These are phyloP conservation scores for Bujurquina vittata DNA, from an alignment of 2,113 vertebrate species.

Conservation along the genomic window DNA sequence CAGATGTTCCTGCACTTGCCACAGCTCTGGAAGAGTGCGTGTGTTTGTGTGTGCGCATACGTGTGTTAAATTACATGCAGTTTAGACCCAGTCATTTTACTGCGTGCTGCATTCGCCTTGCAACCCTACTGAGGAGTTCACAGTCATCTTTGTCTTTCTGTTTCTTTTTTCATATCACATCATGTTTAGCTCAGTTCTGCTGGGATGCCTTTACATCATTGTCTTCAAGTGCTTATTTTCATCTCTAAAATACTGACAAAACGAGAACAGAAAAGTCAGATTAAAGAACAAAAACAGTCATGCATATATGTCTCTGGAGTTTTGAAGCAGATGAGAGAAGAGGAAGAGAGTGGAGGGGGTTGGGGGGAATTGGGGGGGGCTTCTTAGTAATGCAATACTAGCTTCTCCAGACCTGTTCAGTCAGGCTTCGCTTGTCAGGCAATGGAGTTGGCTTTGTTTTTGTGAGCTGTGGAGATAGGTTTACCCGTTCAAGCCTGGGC, in stretches of 20 bases:
- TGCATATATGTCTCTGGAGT: constrained; percentile 29
- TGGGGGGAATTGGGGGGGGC: neutral
- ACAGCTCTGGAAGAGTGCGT: constrained; percentile 23
- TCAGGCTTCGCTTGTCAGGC: constrained; percentile 68
- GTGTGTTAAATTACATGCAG: neutral
- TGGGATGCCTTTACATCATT: constrained; percentile 42
- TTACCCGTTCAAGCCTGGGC: constrained; percentile 66
- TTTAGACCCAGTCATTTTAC: constrained; percentile 8
- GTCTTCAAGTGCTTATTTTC: constrained; percentile 44
- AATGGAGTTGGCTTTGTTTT: constrained; percentile 57
- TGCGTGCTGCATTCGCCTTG: constrained; percentile 18
- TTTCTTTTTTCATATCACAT: constrained; percentile 39
- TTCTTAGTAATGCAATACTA: constrained; percentile 56
- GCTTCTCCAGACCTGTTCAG: constrained; percentile 68
- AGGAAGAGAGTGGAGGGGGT: neutral
- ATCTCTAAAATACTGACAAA: constrained; percentile 59
- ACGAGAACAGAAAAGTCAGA: constrained; percentile 48
- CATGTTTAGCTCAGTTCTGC: constrained; percentile 21
- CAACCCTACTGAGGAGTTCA: constrained; percentile 30
- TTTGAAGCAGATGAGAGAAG: constrained; percentile 35
- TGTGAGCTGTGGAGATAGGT: constrained; percentile 59
- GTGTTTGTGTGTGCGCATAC: neutral
- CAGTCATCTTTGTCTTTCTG: constrained; percentile 41
- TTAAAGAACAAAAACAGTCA: constrained; percentile 42
- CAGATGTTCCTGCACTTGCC: constrained; percentile 56